Percentiles rank a stretch among this genome's conserved stretches.
These are phyloP conservation scores for Lampris incognitus DNA, from an alignment of 2,113 vertebrate species.

Conservation along the genomic window DNA sequence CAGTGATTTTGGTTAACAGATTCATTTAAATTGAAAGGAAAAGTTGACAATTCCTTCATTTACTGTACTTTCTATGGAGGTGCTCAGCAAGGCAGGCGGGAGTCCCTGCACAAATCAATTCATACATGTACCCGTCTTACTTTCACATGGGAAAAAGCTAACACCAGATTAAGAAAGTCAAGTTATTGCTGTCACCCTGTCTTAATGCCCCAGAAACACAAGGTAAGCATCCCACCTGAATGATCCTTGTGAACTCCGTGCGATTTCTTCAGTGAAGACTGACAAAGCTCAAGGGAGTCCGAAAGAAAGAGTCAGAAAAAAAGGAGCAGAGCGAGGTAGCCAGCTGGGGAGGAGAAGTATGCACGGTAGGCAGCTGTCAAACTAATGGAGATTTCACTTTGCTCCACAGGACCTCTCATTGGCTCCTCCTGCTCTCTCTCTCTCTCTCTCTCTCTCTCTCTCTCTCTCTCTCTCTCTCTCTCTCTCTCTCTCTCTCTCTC, in stretches of 20 bases:
- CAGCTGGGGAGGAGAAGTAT: conserved; percentile 26
- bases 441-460: conserved; percentile 36
- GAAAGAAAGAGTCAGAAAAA: conserved; percentile 27
- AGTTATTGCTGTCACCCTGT: background rate
- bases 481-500: conserved; percentile 17
- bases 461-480: conserved; percentile 3
- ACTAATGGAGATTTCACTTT: conserved; percentile 60
- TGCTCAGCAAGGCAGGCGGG: no score
- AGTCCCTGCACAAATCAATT: background rate
- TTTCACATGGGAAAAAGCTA: background rate
- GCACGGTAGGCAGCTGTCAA: conserved; percentile 61
- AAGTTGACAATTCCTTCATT: no score
- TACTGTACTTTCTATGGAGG: no score
- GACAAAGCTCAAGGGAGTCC: background rate
- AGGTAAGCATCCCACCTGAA: conserved; percentile 68
- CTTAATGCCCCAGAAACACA: background rate
- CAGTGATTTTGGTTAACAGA: no score
- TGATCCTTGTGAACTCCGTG: background rate
- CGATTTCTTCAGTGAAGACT: background rate
- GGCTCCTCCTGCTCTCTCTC: conserved; percentile 26
- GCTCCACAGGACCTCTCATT: conserved; percentile 40
- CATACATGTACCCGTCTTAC: background rate
- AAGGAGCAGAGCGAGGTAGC: conserved; percentile 29
- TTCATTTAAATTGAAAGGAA: no score
- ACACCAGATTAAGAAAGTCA: background rate